Conservation (phyloP, 2,113 vertebrate species). For the Xiphophorus couchianus region DNA sequence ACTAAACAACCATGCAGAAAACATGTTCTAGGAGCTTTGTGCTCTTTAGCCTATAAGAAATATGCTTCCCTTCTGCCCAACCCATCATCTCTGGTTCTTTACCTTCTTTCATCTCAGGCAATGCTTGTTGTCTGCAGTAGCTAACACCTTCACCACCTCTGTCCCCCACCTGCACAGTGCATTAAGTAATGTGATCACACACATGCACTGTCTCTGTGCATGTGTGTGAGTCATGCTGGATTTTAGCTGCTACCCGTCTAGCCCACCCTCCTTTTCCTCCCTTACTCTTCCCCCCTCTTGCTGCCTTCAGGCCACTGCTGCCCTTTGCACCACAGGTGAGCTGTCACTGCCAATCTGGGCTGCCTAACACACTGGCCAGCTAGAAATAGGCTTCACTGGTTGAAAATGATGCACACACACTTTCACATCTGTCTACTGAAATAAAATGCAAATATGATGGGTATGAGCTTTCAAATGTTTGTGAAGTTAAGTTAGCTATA, state of each 20-base stretch:
- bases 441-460: slow-evolving; percentile 18
- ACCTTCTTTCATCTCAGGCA: too few species aligned
- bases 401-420: slow-evolving; percentile 41
- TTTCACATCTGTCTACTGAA: slow-evolving; percentile 30
- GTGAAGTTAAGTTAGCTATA: not conserved
- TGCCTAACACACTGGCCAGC: slow-evolving; percentile 44
- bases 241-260: slow-evolving; percentile 28
- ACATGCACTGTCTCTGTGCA: slow-evolving; percentile 41
- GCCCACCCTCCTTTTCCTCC: too few species aligned
- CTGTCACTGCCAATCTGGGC: slow-evolving; percentile 70
- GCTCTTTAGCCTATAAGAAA: too few species aligned
- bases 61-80: too few species aligned
- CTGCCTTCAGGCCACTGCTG: slow-evolving; percentile 58
- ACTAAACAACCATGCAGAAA: too few species aligned
- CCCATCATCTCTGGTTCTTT: too few species aligned
- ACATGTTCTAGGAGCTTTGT: too few species aligned
- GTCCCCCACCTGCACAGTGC: slow-evolving; percentile 32
- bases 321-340: slow-evolving; percentile 70
- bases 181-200: slow-evolving; percentile 64
- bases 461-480: slow-evolving; percentile 1
- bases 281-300: not conserved
- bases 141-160: slow-evolving; percentile 11
- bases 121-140: not conserved
- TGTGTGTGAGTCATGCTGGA: slow-evolving; percentile 49
- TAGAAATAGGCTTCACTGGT: slow-evolving; percentile 44